These are phyloP conservation scores for Drosophila cognata DNA, from an alignment of 2,888 invertebrate genomes.

Conservation along the genomic window DNA sequence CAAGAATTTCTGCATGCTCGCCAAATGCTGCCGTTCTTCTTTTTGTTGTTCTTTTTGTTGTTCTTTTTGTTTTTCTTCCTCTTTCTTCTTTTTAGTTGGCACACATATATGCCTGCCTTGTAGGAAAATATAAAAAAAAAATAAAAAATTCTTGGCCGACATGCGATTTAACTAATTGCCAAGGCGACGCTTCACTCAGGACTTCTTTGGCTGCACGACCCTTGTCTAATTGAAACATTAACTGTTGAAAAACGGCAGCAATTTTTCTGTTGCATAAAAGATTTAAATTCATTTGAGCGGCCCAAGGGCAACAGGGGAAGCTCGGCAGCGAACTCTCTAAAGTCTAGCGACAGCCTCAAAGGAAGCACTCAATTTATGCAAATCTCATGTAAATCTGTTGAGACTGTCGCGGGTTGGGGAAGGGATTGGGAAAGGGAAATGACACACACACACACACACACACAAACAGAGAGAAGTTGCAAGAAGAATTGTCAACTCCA, in stretches of 20 bases:
- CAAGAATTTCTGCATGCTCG: slow-evolving; percentile 12
- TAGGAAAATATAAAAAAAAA: neutral
- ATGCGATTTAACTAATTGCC: slow-evolving; percentile 57
- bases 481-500: slow-evolving; percentile 53
- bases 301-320: slow-evolving; percentile 16
- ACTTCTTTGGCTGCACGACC: slow-evolving; percentile 10
- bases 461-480: slow-evolving; percentile 37
- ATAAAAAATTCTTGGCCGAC: slow-evolving; percentile 16
- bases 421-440: slow-evolving; percentile 4
- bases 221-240: slow-evolving; percentile 77
- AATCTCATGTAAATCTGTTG: slow-evolving; percentile 83
- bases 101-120: neutral
- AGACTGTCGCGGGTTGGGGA: slow-evolving; percentile 43
- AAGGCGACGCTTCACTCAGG: slow-evolving; percentile 20
- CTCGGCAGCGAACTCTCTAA: slow-evolving; percentile 17
- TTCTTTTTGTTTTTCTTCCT: neutral
- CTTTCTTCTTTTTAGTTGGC: neutral
- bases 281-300: slow-evolving; percentile 75
- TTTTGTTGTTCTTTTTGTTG: slow-evolving; percentile 12
- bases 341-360: slow-evolving; percentile 64
- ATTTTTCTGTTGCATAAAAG: slow-evolving; percentile 65
- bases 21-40: neutral
- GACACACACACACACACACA: neutral
- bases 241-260: slow-evolving; percentile 74
- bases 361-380: slow-evolving; percentile 83